Evolutionary conservation across 2,113 vertebrate genomes (phyloP), one percentile per base, ranked within the genome.

Genomic region (Gymnorhina tibicen): DNA sequence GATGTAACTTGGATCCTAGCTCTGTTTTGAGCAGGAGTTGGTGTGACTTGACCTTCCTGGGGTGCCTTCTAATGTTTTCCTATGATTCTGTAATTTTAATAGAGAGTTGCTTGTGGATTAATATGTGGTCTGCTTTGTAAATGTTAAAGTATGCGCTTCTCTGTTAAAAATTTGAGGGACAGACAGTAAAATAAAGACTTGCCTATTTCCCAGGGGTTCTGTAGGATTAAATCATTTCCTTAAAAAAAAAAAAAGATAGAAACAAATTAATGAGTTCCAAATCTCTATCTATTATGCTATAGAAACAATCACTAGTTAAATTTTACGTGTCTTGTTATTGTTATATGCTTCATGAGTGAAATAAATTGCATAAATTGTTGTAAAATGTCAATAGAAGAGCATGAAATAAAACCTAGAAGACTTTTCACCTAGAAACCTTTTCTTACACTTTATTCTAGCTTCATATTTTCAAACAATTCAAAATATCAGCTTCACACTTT

Each of bases 341-440:
- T 80, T 90, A 69, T 9, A 42, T 39, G 41, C 9, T 58, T 86
- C 21, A 46, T 21, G 18, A 74, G 20, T 66, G 46, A 86, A 88
- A 83, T 73, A 53, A 85, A 64, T 69, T 52, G 53, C 32, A 26
- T 64, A 19, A 66, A 50, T 56, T 83, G 21, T 39, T 75, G 23
- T 58, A n/a, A 89, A 95, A n/a, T 69, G 32, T 83, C 46, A 86
- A 42, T 39, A 33, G 56, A 56, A 84, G 22, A 80, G 6, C 39
- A 93, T 50, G 16, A 92, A 86, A 90, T 66, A 22, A 94, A 88
- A 42, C 22, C 9, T 49, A 69, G 26, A 85, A 69, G 32, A 62
- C 46, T 67, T 89, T 91, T 93, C 26, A 89, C 28, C 13, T 49
- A 44, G n/a, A 84, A 96, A 90, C 91, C 22, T 81, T 96, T 73